Evolutionary conservation across 2,797 vertebrate genomes (phyloP).

Genomic region (Dendrocincla tyrannina): DNA sequence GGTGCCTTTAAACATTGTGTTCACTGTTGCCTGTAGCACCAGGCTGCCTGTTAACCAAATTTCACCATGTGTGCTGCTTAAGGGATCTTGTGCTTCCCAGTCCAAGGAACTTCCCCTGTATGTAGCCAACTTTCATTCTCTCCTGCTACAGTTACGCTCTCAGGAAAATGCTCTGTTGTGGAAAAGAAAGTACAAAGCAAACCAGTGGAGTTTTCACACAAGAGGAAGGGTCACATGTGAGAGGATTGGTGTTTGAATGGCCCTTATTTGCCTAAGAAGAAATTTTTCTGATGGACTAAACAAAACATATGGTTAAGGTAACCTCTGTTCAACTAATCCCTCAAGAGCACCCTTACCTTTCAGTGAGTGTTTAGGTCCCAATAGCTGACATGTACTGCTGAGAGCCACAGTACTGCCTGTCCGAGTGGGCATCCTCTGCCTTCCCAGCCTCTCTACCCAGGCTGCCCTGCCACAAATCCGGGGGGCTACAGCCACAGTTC

Average conservation of each 20-base stretch:
- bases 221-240: rapidly evolving
- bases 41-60: neutral
- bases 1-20: rapidly evolving
- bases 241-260: neutral
- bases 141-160: rapidly evolving
- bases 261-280: neutral
- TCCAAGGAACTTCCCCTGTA: neutral
- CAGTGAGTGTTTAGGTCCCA: neutral
- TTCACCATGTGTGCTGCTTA: rapidly evolving
- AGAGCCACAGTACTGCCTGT: no score
- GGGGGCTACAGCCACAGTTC: neutral
- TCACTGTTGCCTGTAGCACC: neutral
- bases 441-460: neutral
- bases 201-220: neutral
- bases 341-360: neutral
- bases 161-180: neutral
- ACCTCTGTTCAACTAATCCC: neutral
- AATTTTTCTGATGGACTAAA: neutral
- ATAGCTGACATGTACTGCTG: neutral
- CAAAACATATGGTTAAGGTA: neutral
- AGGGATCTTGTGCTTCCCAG: neutral
- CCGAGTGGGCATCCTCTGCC: no score
- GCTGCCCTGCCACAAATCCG: rapidly evolving
- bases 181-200: rapidly evolving
- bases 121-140: neutral